Evolutionary conservation across 2,888 invertebrate genomes (phyloP).

Genomic region (Caenorhabditis macrosperma): DNA sequence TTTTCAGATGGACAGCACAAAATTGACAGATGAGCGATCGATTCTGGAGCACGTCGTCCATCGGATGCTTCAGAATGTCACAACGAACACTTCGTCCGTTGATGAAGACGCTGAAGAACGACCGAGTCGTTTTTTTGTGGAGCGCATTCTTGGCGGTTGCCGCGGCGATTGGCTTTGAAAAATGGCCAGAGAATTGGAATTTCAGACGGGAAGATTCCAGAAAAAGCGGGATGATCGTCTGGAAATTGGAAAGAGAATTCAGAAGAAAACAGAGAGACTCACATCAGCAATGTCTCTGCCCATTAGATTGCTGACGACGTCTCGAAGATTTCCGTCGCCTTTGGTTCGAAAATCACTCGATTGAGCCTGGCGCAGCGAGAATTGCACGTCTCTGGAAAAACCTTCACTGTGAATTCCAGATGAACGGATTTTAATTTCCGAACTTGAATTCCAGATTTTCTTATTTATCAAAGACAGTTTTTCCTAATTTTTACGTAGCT

Average conservation of each 20-base stretch:
- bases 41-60: constrained; percentile 67
- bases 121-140: constrained; percentile 58
- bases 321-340: constrained; percentile 63
- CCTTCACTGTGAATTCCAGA: neutral
- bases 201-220: constrained; percentile 52
- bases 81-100: constrained; percentile 94
- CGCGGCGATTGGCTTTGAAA: constrained; percentile 59
- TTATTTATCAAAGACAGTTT: too few relatives aligned
- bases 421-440: neutral
- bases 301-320: constrained; percentile 61
- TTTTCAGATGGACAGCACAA: constrained; percentile 83
- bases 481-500: too few relatives aligned
- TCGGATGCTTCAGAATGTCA: constrained; percentile 67
- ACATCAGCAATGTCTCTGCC: constrained; percentile 64
- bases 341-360: constrained; percentile 64
- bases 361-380: constrained; percentile 62
- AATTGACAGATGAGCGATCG: constrained; percentile 69
- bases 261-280: neutral
- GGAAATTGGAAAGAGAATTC: constrained; percentile 7
- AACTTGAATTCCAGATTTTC: too few relatives aligned
- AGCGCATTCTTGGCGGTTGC: constrained; percentile 53
- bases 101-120: constrained; percentile 90
- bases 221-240: constrained; percentile 52
- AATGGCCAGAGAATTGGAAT: constrained; percentile 54
- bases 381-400: constrained; percentile 66